Base-by-base conservation (phyloP, 2,888 invertebrate species). In the Epinotia demarniana region DNA sequence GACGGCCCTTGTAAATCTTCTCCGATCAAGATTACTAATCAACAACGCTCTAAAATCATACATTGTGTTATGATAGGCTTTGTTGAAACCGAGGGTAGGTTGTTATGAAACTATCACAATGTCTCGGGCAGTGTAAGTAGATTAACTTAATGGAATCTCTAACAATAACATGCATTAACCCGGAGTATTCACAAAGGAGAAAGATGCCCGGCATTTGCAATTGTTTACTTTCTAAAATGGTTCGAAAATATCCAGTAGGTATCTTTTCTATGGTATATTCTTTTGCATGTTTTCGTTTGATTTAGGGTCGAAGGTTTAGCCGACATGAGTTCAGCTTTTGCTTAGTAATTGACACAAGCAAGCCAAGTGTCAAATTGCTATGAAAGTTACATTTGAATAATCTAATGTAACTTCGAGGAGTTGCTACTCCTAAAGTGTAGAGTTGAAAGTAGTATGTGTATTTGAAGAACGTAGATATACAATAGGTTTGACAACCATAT, bases 171-270 rank as follows among this genome's bases (percentile, higher is more conserved):
- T 33, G 75, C 75, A 75, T 75, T 75, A 75, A 57, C 60, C 60
- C 71, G 43, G 18, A 33, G 13, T 53, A 49, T 49, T 49, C 27
- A 55, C 64, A 71, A 77, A 75, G 69, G 73, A 64, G 72, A 49
- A 77, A 58, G 72, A 60, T 75, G 58, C 49, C 58, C 43, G 57
- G 62, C 66, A 27, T 67, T 68, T 46, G 33, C 73, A 78, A 76
- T 77, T 77, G 80, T 79, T 80, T 81, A 78, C 78, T 73, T 78
- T 77, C 75, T 70, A 79, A 78, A 79, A 80, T 78, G 73, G 77
- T 57, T 74, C n/a, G 43, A 43, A 74, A 69, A 63, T 72, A 68
- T 71, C 72, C 73, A 69, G 71, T 68, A 60, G 63, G 69, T 73
- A 71, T 64, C 69, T 67, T 68, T 76, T 68, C 58, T 55, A 66